phyloP scores from a whole-genome alignment of 2,113 vertebrate species.

The Forbesichthys agassizii region DNA sequence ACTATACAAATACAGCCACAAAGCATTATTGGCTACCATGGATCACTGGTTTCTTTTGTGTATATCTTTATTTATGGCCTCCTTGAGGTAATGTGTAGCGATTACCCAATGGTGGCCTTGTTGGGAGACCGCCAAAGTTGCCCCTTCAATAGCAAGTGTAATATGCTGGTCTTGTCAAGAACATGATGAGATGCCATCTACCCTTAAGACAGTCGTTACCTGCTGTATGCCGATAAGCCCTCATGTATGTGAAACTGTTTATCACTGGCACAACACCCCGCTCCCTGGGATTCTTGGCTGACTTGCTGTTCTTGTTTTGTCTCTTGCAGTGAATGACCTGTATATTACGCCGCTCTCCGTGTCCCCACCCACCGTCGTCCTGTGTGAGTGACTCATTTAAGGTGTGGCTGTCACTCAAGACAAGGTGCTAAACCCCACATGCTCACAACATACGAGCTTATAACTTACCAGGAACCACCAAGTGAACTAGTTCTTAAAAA shows the following conservation, averaged over 20 bases:
- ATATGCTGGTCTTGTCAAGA: neutral
- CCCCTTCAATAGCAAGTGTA: no score
- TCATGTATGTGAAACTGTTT: neutral
- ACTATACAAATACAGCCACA: no score
- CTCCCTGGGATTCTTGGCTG: conserved; percentile 39
- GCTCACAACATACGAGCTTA: conserved; percentile 20
- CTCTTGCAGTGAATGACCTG: conserved; percentile 44
- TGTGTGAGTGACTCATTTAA: conserved; percentile 39
- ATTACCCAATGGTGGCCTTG: no score
- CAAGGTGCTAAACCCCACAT: conserved; percentile 4
- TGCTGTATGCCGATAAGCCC: neutral
- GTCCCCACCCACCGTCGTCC: neutral
- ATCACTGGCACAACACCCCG: neutral
- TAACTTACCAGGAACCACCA: conserved; percentile 7
- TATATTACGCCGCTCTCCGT: conserved; percentile 48
- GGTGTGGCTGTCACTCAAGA: conserved; percentile 55
- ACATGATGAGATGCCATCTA: neutral
- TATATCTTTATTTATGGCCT: no score
- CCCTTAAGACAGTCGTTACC: neutral
- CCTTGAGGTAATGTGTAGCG: no score
- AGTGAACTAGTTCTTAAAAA: conserved; percentile 12
- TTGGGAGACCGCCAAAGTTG: no score
- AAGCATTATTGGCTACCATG: no score
- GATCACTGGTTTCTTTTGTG: no score
- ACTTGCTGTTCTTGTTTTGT: conserved; percentile 75